These are phyloP conservation scores for Diarsia dahlii DNA, from an alignment of 2,888 invertebrate genomes.

Conservation along the genomic window DNA sequence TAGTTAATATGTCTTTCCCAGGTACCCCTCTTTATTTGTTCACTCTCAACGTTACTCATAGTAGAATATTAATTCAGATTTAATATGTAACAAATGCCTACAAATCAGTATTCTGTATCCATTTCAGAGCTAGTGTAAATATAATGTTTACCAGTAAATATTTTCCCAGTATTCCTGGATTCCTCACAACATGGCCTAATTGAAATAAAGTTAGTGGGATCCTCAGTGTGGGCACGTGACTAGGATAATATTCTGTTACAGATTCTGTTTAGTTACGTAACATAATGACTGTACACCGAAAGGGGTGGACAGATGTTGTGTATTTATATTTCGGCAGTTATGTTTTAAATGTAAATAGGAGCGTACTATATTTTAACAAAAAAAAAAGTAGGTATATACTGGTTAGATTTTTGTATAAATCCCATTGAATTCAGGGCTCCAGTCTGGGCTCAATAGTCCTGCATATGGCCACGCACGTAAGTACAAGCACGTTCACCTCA, in stretches of 20 bases:
- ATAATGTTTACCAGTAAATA: conserved; percentile 12
- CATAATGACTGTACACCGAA: not conserved
- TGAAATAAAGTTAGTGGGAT: conserved; percentile 16
- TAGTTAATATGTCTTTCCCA: not conserved
- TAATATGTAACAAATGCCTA: conserved; percentile 5
- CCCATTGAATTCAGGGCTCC: not conserved
- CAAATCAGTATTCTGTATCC: not conserved
- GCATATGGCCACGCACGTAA: not conserved
- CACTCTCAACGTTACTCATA: not conserved
- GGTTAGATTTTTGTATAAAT: too few species aligned
- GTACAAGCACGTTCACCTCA: not conserved
- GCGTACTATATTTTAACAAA: too few species aligned
- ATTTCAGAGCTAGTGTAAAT: conserved; percentile 6
- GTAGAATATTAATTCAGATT: not conserved
- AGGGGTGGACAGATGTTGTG: not conserved
- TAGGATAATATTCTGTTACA: not conserved
- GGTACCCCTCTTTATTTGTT: not conserved
- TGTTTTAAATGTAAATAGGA: not conserved
- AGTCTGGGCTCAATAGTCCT: not conserved
- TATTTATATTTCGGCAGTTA: not conserved
- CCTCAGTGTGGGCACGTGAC: conserved; percentile 15
- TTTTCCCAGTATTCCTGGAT: conserved; percentile 5
- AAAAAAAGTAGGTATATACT: too few species aligned
- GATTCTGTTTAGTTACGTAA: not conserved
- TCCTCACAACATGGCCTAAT: conserved; percentile 24